Evolutionary conservation across 2,888 invertebrate genomes (phyloP), one percentile per base, ranked within the genome.

Genomic region (Athripsodes cinereus): DNA sequence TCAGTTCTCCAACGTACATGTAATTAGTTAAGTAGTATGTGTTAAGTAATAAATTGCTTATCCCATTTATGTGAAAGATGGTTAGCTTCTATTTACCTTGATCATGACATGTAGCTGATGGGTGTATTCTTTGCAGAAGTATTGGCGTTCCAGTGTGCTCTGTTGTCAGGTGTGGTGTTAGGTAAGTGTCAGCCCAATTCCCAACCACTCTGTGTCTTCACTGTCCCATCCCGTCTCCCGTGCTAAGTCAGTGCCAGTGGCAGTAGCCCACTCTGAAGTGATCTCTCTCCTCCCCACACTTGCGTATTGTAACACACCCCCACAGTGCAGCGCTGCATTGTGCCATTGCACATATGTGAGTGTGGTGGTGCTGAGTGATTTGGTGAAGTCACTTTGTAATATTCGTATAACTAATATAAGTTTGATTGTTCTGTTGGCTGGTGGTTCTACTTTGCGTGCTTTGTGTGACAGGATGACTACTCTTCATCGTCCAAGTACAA

Each of bases 61-160:
- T 11, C n/a, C 10, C n/a, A 6, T 10, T 10, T 18, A 19, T 8
- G 40, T 40, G 40, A 16, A 40, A 40, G 40, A 8, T 8, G 40
- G 13, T 40, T 40, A 51, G 52, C 22, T 40, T 51, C 22, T n/a
- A 40, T 11, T 52, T 52, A 34, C 21, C 26, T 57, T 57, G 21
- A 52, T 35, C 40, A 56, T 60, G 57, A 51, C 58, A 74, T 72
- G 71, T 73, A 77, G 81, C 83, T 84, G 80, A 84, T 80, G 83
- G 86, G 83, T 85, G 78, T 84, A 78, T 87, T 85, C 87, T 87
- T 84, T 87, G 84, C 87, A 87, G 87, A 87, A 86, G 78, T 81
- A 79, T 81, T 80, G 81, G 79, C 81, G 81, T 81, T 82, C 81
- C 79, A 80, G 80, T 82, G 79, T 81, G 72, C 72, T 71, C 81